phyloP scores from a whole-genome alignment of 92 coral and sea anemone species.

The Diadumene lineata region DNA sequence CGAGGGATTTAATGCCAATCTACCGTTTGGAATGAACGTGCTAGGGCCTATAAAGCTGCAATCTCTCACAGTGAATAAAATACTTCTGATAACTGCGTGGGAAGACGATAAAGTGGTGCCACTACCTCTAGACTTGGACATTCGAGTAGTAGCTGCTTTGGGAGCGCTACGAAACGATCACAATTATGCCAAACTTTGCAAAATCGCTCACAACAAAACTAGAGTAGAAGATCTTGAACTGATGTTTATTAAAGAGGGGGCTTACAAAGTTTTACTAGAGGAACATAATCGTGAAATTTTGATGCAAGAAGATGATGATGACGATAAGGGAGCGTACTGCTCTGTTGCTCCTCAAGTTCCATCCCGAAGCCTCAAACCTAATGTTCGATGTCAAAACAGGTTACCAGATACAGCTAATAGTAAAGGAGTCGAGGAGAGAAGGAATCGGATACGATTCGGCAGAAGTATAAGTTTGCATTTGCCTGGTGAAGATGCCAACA shows the following conservation, averaged over 20 bases:
- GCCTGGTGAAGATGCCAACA: not conserved
- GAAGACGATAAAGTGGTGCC: conserved; percentile 18
- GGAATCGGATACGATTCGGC: not conserved
- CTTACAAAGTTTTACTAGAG: conserved; percentile 17
- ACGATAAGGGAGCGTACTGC: not conserved
- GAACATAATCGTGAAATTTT: not conserved
- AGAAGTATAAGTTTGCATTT: not conserved
- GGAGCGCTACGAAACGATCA: conserved; percentile 21
- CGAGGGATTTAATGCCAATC: not conserved
- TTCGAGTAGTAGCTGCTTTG: conserved; percentile 27
- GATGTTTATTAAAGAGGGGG: conserved; percentile 21
- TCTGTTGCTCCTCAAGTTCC: conserved; percentile 19
- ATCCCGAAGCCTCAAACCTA: conserved; percentile 5
- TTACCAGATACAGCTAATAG: not conserved
- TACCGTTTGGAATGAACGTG: conserved; percentile 4
- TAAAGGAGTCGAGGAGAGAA: too few relatives aligned
- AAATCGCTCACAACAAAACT: conserved; percentile 25
- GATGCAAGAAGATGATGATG: not conserved
- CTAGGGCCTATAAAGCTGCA: conserved; percentile 7
- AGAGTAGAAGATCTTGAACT: conserved; percentile 18
- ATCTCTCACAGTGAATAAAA: not conserved
- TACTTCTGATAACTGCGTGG: conserved; percentile 21
- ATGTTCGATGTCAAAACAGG: not conserved
- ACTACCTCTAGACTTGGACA: conserved; percentile 18
- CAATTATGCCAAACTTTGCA: conserved; percentile 15